Evolutionary conservation across 2,113 vertebrate species (phyloP), one percentile per base, ranked within the genome.

Genomic region (Danionella cerebrum): DNA sequence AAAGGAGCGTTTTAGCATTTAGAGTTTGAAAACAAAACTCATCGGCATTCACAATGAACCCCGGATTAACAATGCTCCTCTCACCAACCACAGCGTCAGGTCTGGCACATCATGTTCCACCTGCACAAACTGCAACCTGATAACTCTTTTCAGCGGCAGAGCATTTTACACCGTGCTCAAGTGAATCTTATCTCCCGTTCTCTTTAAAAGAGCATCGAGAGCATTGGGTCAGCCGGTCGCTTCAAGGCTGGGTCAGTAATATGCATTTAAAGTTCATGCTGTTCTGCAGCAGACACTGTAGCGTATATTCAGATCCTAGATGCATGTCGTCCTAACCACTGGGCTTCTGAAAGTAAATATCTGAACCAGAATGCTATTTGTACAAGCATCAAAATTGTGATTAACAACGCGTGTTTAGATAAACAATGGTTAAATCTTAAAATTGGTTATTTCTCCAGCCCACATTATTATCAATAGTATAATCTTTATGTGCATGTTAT

Each of bases 191-290:
- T 68, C 70, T 69, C 63, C 31, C 69, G 69, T 50, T 10, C 38
- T 70, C 45, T 69, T 64, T 19, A 60, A 76, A 48, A 29, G 45
- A 54, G 55, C 42, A 42, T 13, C 35, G 55, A 47, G 47, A 71
- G 67, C 7, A 67, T 53, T 54, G 62, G 69, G 63, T 35, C 68
- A 58, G 65, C 54, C 31, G 62, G 69, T 77, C 70, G 77, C 75
- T 71, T 71, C 35, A 55, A 69, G 50, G 50, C 54, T 73, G 54
- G 48, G 29, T 44, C 65, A 65, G 65, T 70, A 75, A 74, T 64
- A 58, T 8, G 16, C 54, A 54, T 66, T 65, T 67, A 69, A 71
- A 36, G 63, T 57, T 68, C 31, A 36, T 73, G 78, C 78, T 79
- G 76, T 39, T 54, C 25, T 19, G 45, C 45, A 41, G 71, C 25